Evolutionary conservation across 2,113 vertebrate species (phyloP), one percentile per base, ranked within the genome.

Genomic region (Sander vitreus): DNA sequence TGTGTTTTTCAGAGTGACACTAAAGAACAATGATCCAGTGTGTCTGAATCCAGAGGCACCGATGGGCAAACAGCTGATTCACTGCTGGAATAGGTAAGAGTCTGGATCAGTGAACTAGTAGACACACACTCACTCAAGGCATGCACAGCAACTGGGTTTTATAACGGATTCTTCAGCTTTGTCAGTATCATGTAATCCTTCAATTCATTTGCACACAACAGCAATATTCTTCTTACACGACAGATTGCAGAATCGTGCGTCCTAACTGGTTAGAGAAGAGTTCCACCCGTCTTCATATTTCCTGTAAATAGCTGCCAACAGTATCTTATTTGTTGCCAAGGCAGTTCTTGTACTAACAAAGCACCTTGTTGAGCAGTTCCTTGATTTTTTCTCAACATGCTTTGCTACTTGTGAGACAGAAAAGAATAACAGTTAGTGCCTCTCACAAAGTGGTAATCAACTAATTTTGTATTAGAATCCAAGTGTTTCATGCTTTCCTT

Each of bases 11-110:
- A 96, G 95, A 87, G 92, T 96, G 54, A 91, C 68, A 14, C n/a
- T 85, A 58, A 88, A 74, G 70, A 81, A 69, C 51, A 80, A 85
- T 7, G 2, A 1, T 2, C 5, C 0, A 7, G 85, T 95, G 59
- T 96, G 95, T 86, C 43, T 96, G 73, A 88, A 80, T 91, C 94
- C 95, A 15, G 66, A 80, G 1, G 80, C 58, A 4, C 57, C 1
- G 0, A 73, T 94, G 73, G 95, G 92, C 6, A 94, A 78, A 88
- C 82, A 84, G 54, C 85, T 96, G 51, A 60, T 87, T 36, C 89
- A 59, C 51, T 96, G 95, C 89, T 95, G 93, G 94, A 89, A 89
- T 1, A 94, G 86, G 95, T 96, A 76, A 93, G 87, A 66, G 2
- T 23, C 50, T n/a, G 21, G 9, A 66, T 21, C 9, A 19, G 2